Conservation (phyloP, 2,888 invertebrate species). For the Leucoma salicis region DNA sequence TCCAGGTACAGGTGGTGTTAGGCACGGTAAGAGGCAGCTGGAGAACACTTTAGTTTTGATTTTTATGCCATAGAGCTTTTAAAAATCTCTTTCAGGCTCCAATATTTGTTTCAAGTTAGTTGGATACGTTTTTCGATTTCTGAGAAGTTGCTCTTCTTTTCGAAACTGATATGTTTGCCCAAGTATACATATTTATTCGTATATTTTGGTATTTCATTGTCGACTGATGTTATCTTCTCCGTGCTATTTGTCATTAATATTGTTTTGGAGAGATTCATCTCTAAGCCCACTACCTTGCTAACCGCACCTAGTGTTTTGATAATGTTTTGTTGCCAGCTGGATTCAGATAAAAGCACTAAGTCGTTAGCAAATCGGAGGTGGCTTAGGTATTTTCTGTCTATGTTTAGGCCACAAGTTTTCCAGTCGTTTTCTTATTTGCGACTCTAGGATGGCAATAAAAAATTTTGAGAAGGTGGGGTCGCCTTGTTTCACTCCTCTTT, state of each 20-base stretch:
- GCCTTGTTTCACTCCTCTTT: constrained; percentile 1
- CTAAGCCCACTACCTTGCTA: too few relatives aligned
- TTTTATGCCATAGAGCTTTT: too few relatives aligned
- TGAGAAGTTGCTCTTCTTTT: not conserved
- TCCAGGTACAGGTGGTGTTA: too few relatives aligned
- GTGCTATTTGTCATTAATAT: constrained; percentile 3
- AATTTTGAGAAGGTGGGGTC: not conserved
- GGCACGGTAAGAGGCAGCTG: too few relatives aligned
- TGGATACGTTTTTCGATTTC: too few relatives aligned
- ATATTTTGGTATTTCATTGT: not conserved
- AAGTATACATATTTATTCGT: not conserved
- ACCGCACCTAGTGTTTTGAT: not conserved
- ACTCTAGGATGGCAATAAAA: not conserved
- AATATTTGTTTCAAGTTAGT: too few relatives aligned
- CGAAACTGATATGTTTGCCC: not conserved
- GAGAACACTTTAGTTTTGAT: too few relatives aligned
- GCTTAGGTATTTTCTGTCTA: too few relatives aligned
- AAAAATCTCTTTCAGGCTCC: too few relatives aligned
- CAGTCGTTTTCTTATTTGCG: not conserved
- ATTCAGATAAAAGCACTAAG: not conserved
- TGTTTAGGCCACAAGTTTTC: not conserved
- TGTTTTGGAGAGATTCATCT: not conserved
- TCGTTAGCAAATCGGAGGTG: too few relatives aligned
- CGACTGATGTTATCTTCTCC: not conserved
- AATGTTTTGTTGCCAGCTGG: not conserved